Conservation (phyloP, 1,140 invertebrate genomes). For the Muscidifurax raptorellus region DNA sequence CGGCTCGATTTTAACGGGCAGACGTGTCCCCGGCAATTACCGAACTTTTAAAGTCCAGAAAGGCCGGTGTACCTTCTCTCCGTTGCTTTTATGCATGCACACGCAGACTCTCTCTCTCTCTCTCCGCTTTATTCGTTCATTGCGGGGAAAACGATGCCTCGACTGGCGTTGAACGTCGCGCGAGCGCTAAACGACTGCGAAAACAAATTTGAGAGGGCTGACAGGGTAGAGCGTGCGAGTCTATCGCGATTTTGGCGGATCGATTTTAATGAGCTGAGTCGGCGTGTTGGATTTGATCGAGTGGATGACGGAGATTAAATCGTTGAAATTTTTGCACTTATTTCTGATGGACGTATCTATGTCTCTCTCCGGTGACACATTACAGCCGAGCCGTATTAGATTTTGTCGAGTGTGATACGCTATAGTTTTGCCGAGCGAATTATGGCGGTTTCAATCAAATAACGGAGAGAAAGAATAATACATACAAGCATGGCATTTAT, state of each 20-base stretch:
- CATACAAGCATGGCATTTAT: neutral
- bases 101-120: slow-evolving; percentile 20
- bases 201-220: neutral
- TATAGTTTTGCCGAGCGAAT: neutral
- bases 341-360: neutral
- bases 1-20: slow-evolving; percentile 72
- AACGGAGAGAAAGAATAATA: neutral
- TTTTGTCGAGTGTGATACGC: neutral
- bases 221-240: neutral
- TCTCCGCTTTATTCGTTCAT: neutral
- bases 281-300: neutral
- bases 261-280: slow-evolving; percentile 13
- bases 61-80: slow-evolving; percentile 35
- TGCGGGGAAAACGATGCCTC: neutral
- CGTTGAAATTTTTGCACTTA: neutral
- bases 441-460: neutral
- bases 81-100: slow-evolving; percentile 38
- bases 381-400: neutral
- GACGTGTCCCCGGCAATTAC: slow-evolving; percentile 74
- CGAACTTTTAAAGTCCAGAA: slow-evolving; percentile 72
- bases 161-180: neutral
- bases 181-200: neutral
- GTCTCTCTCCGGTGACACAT: neutral
- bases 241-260: neutral
- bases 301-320: neutral